phyloP scores from a whole-genome alignment of 2,113 vertebrate species.

The Apistogramma diplotaenia region DNA sequence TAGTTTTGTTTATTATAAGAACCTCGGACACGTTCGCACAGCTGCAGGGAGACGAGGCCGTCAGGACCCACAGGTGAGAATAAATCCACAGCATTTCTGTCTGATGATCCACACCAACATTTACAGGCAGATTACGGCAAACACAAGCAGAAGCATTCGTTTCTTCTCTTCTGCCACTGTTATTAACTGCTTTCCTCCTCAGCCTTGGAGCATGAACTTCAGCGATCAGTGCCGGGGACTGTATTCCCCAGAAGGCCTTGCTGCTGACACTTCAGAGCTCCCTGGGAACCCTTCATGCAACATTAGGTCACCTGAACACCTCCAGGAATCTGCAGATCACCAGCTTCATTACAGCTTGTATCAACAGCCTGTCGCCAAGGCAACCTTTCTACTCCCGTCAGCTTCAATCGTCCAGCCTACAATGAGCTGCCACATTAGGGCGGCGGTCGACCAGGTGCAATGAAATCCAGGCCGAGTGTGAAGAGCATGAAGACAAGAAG shows the following conservation, averaged over 20 bases:
- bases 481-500: background rate
- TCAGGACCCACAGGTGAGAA: background rate
- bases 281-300: background rate
- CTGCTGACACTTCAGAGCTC: background rate
- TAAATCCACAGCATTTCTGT: too few relatives aligned
- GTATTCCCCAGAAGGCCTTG: constrained; percentile 31
- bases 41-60: background rate
- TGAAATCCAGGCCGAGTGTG: background rate
- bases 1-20: too few relatives aligned
- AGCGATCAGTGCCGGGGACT: background rate
- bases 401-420: constrained; percentile 3
- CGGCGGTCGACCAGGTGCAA: background rate
- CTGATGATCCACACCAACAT: background rate
- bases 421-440: constrained; percentile 11
- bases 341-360: background rate
- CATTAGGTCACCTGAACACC: constrained; percentile 2
- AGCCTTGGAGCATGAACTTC: fast-evolving
- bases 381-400: background rate
- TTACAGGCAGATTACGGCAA: background rate
- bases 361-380: constrained; percentile 8
- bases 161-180: background rate
- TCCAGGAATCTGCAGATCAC: constrained; percentile 5
- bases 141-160: background rate
- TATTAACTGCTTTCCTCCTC: background rate
- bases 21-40: too few relatives aligned